phyloP scores from a whole-genome alignment of 2,797 vertebrate genomes.

The Xenentodon cancila region DNA sequence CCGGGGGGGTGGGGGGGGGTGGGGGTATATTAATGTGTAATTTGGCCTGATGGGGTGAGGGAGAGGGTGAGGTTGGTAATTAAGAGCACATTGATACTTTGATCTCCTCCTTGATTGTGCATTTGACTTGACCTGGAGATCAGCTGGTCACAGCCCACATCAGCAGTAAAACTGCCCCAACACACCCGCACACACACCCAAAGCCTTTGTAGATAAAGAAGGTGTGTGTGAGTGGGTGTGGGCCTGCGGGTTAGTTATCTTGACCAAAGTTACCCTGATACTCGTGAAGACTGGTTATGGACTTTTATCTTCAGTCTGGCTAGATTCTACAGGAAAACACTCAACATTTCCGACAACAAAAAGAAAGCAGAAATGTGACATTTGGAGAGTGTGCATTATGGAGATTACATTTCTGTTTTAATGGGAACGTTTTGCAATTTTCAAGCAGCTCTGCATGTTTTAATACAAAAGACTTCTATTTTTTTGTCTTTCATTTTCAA shows the following conservation, averaged over 20 bases:
- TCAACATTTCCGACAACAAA: constrained; percentile 8
- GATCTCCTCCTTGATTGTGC: constrained; percentile 82
- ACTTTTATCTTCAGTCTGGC: constrained; percentile 38
- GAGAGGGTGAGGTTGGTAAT: constrained; percentile 70
- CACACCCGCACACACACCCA: constrained; percentile 6
- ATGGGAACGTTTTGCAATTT: too few relatives aligned
- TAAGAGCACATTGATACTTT: constrained; percentile 84
- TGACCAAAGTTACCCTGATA: constrained; percentile 61
- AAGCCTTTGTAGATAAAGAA: constrained; percentile 49
- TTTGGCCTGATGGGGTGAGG: constrained; percentile 55
- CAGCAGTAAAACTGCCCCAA: constrained; percentile 26
- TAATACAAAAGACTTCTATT: background rate
- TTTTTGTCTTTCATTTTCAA: background rate
- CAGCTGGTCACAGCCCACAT: constrained; percentile 59
- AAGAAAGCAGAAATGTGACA: constrained; percentile 1
- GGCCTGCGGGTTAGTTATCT: constrained; percentile 18
- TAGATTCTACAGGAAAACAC: constrained; percentile 21
- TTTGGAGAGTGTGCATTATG: background rate
- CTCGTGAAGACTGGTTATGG: constrained; percentile 23
- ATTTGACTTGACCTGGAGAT: constrained; percentile 82
- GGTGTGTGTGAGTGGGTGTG: background rate
- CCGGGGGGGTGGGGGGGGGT: background rate
- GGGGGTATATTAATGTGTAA: constrained; percentile 52
- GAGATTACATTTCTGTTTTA: background rate
- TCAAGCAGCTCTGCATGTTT: too few relatives aligned